These are phyloP conservation scores for Menura novaehollandiae DNA, from an alignment of 2,113 vertebrate genomes.

Conservation along the genomic window DNA sequence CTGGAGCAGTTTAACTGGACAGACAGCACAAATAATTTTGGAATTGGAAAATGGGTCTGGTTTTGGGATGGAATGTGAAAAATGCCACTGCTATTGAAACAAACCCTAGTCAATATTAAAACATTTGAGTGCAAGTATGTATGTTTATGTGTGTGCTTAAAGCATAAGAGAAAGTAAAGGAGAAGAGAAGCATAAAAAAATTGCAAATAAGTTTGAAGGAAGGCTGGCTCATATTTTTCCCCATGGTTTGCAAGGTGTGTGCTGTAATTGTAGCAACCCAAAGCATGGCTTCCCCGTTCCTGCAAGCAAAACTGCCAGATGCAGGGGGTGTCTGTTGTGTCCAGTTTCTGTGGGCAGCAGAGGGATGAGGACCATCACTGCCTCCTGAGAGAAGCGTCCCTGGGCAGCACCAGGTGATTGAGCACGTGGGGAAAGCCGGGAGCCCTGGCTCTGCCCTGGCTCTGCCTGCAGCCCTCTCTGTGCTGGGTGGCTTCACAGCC, in stretches of 20 bases:
- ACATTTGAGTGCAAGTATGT: neutral
- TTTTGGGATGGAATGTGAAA: neutral
- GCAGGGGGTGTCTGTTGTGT: neutral
- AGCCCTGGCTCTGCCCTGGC: neutral
- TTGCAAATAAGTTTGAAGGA: neutral
- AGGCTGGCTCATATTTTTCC: neutral
- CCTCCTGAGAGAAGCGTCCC: neutral
- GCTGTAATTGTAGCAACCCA: neutral
- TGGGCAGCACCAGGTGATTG: neutral
- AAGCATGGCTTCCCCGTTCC: neutral
- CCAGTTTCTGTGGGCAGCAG: neutral
- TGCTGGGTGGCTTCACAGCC: neutral
- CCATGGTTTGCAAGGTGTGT: neutral
- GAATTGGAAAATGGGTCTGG: neutral
- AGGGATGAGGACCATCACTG: neutral
- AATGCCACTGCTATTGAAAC: neutral
- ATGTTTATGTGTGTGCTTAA: neutral
- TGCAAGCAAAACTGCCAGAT: neutral
- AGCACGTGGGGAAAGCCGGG: accelerated
- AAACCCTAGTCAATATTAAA: neutral
- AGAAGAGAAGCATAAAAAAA: neutral
- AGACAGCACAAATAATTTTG: neutral
- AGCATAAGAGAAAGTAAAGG: neutral
- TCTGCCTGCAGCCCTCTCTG: neutral
- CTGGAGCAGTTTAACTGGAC: neutral